Evolutionary conservation across 2,888 invertebrate genomes (phyloP).

Genomic region (Sepioteuthis lessoniana): DNA sequence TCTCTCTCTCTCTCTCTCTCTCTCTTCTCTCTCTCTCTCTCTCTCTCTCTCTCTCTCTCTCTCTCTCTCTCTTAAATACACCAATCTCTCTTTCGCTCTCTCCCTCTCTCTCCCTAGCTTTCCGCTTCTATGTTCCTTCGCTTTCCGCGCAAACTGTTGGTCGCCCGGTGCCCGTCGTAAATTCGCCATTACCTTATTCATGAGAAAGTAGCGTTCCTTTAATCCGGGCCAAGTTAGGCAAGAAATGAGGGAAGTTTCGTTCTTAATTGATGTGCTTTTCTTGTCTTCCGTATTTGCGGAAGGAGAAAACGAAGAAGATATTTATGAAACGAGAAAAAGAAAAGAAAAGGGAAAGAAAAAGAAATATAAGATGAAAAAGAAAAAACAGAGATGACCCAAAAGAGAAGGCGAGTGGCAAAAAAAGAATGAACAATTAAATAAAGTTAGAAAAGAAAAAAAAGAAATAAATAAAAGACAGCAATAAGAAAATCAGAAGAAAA

Average conservation of each 20-base stretch:
- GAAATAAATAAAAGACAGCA: not conserved
- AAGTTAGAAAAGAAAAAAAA: not conserved
- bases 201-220: not conserved
- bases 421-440: not conserved
- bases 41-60: no score
- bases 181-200: conserved; percentile 33
- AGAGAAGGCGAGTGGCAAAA: not conserved
- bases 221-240: conserved; percentile 33
- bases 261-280: not conserved
- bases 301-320: not conserved
- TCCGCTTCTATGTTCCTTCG: not conserved
- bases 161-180: not conserved
- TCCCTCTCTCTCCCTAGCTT: not conserved
- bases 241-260: conserved; percentile 33
- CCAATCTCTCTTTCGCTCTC: no score
- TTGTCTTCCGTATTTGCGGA: no score
- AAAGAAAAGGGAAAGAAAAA: not conserved
- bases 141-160: not conserved
- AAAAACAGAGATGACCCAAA: not conserved
- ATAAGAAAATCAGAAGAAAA: not conserved
- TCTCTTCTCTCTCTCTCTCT: not conserved
- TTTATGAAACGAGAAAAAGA: not conserved
- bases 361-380: not conserved
- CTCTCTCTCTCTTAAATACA: no score
- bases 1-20: not conserved